These are phyloP conservation scores for Eolophus roseicapilla DNA, from an alignment of 2,113 vertebrate genomes.

Conservation along the genomic window DNA sequence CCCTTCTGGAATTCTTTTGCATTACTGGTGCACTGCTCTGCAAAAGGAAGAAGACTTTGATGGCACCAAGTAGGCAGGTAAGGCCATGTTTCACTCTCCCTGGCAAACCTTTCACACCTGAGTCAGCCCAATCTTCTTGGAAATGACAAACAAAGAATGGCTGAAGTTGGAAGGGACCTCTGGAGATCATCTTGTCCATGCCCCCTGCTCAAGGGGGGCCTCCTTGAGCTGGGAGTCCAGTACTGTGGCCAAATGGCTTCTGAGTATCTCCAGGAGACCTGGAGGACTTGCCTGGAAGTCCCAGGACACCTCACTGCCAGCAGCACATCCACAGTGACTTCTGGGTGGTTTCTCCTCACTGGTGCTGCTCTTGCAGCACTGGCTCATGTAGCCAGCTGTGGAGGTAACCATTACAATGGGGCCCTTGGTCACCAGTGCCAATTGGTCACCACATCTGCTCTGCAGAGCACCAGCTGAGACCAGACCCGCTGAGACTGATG, in stretches of 20 bases:
- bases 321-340: not conserved
- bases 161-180: not conserved
- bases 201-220: not conserved
- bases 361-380: not conserved
- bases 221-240: not conserved
- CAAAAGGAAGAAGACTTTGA: not conserved
- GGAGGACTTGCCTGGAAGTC: not conserved
- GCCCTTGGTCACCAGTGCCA: fast-evolving
- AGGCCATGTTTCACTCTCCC: not conserved
- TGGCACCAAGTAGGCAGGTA: not conserved
- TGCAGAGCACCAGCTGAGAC: not conserved
- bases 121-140: not conserved
- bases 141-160: not conserved
- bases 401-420: not conserved
- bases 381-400: fast-evolving
- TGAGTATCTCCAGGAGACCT: not conserved
- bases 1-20: not conserved
- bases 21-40: not conserved
- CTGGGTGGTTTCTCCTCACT: not conserved
- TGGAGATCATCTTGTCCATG: not conserved
- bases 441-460: not conserved
- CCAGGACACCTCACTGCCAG: fast-evolving
- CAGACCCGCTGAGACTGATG: not conserved
- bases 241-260: not conserved
- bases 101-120: not conserved